Evolutionary conservation across 2,797 vertebrate species (phyloP).

Genomic region (Erpetoichthys calabaricus): DNA sequence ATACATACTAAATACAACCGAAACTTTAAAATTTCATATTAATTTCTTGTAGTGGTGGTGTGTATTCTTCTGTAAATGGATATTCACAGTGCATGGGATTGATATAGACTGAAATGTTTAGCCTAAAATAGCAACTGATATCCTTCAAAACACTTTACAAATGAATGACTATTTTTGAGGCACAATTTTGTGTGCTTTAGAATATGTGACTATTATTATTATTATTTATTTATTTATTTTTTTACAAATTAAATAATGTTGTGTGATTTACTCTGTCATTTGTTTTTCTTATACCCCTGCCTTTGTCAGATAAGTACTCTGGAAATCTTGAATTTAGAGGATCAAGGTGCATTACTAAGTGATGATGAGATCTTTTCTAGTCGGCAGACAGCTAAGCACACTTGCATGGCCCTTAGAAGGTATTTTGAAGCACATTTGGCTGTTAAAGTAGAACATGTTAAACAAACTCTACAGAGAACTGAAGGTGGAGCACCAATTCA

Average conservation of each 20-base stretch:
- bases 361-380: conserved; percentile 98
- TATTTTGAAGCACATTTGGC: conserved; percentile 97
- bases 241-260: background rate
- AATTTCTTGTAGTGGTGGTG: no score
- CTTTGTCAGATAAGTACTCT: conserved; percentile 81
- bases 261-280: background rate
- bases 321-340: conserved; percentile 92
- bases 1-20: no score
- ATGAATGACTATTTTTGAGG: no score
- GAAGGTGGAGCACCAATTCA: conserved; percentile 89
- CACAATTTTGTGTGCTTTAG: no score
- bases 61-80: no score
- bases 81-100: no score
- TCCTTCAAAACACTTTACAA: no score
- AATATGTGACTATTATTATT: no score
- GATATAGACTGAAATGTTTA: no score
- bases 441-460: conserved; percentile 96
- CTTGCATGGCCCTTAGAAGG: conserved; percentile 92
- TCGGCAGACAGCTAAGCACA: conserved; percentile 94
- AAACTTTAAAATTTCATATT: no score
- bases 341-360: conserved; percentile 85
- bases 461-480: conserved; percentile 90
- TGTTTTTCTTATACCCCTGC: conserved; percentile 1
- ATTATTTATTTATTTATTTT: background rate
- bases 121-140: no score